Conservation (phyloP, 2,797 vertebrate species). For the Aselliscus stoliczkanus region DNA sequence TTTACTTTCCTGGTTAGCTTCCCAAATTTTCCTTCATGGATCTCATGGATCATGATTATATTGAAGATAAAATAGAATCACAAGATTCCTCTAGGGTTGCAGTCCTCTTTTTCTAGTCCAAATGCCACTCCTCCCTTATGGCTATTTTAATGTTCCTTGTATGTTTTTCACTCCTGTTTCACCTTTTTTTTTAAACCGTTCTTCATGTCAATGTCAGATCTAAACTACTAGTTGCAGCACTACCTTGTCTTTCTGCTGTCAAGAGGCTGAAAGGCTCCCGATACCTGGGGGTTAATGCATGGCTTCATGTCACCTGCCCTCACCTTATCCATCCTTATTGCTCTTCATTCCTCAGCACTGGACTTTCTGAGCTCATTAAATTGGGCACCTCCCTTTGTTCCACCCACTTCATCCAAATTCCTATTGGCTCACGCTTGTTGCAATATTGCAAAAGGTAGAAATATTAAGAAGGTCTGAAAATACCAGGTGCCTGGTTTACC, state of each 20-base stretch:
- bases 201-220: background rate
- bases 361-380: background rate
- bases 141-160: background rate
- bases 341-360: background rate
- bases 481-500: background rate
- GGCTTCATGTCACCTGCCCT: background rate
- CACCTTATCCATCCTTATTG: background rate
- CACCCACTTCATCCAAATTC: background rate
- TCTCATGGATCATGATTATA: background rate
- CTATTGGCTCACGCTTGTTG: background rate
- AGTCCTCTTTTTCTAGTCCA: background rate
- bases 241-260: background rate
- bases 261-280: background rate
- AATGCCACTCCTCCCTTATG: background rate
- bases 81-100: background rate
- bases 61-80: constrained; percentile 19
- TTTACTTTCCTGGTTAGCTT: constrained; percentile 7
- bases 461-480: background rate
- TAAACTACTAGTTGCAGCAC: constrained; percentile 6
- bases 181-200: background rate
- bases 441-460: background rate
- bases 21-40: background rate
- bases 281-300: background rate
- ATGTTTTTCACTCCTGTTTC: background rate
- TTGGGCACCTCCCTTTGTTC: background rate